phyloP scores from a whole-genome alignment of 2,888 invertebrate genomes.

The Morpho deidamia region DNA sequence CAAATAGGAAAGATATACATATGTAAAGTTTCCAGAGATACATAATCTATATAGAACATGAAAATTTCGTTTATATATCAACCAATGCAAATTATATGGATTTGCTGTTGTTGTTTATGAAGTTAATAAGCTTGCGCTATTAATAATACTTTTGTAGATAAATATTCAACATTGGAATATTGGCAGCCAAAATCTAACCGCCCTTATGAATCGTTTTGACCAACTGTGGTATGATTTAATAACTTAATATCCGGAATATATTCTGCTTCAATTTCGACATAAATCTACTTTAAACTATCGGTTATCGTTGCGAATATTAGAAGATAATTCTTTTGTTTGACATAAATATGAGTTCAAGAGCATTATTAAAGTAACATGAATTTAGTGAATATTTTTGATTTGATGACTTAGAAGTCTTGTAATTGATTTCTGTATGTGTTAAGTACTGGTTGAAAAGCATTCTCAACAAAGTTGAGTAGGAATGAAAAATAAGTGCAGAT shows the following conservation, averaged over 20 bases:
- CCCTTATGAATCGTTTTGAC: slow-evolving; percentile 6
- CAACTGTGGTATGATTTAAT: slow-evolving; percentile 11
- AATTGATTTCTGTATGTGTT: no score
- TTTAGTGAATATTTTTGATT: neutral
- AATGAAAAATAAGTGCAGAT: no score
- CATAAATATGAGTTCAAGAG: neutral
- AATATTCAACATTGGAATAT: neutral
- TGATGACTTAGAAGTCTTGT: no score
- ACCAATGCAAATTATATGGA: no score
- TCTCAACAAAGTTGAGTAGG: no score
- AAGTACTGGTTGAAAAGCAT: no score
- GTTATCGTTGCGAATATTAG: slow-evolving; percentile 1
- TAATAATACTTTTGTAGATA: neutral
- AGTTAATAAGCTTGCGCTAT: neutral
- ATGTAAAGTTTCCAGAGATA: no score
- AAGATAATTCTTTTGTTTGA: slow-evolving; percentile 1
- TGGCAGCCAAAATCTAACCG: slow-evolving; percentile 1
- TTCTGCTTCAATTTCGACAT: slow-evolving; percentile 1
- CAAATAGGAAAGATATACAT: no score
- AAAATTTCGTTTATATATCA: no score
- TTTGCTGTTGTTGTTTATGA: neutral
- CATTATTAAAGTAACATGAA: neutral
- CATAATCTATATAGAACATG: no score
- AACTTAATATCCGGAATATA: slow-evolving; percentile 7
- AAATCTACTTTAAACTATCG: slow-evolving; percentile 4